These are phyloP conservation scores for Alouatta palliata DNA, from an alignment of 2,113 vertebrate genomes.

Conservation along the genomic window DNA sequence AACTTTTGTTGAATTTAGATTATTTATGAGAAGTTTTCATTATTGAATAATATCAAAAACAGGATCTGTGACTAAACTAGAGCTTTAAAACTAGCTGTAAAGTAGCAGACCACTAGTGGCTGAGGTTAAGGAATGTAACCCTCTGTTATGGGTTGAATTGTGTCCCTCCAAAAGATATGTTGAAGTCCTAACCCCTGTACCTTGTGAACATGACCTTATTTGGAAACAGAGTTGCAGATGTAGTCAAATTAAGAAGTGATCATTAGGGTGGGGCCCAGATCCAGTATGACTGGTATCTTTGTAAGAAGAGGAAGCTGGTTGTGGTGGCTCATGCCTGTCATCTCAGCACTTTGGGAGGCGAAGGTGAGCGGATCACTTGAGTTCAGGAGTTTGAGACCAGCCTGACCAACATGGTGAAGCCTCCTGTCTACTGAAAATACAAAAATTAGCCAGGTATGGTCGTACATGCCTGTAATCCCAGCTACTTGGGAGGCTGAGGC, in stretches of 20 bases:
- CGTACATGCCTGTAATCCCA: no score
- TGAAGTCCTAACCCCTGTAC: not conserved
- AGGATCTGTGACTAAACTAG: not conserved
- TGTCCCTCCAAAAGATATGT: not conserved
- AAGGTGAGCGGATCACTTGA: no score
- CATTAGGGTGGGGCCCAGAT: not conserved
- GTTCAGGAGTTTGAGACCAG: no score
- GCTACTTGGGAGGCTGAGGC: no score
- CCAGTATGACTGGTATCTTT: not conserved
- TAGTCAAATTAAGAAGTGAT: not conserved
- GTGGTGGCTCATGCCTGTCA: no score
- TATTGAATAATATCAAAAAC: not conserved
- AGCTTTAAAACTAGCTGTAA: not conserved
- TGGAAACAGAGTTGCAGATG: slow-evolving; percentile 6
- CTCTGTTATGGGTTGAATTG: not conserved
- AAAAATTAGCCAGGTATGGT: no score
- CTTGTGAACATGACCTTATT: not conserved
- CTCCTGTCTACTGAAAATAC: no score
- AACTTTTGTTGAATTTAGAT: not conserved
- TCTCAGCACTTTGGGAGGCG: no score
- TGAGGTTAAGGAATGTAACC: not conserved
- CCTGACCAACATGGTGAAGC: no score
- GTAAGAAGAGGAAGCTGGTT: not conserved
- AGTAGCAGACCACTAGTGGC: not conserved
- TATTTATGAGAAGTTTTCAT: not conserved